Percentiles rank a stretch among this genome's conserved stretches.
These are phyloP conservation scores for Aleadryas rufinucha DNA, from an alignment of 2,113 vertebrate species.

Conservation along the genomic window DNA sequence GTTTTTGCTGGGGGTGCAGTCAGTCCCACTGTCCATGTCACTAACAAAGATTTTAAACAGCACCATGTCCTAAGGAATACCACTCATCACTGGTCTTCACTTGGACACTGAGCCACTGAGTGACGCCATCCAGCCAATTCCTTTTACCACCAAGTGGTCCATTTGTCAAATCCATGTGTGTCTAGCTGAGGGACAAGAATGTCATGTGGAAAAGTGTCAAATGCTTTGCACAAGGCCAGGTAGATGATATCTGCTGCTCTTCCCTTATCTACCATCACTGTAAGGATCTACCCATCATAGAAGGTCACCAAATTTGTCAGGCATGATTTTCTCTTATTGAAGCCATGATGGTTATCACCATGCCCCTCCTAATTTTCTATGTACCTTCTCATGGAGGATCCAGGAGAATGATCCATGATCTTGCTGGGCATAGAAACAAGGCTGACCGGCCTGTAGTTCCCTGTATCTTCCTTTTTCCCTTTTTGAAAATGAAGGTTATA, in stretches of 20 bases:
- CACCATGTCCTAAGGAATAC: too few species aligned
- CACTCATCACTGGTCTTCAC: not conserved
- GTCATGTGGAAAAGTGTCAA: not conserved
- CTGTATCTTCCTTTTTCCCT: not conserved
- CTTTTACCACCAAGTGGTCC: not conserved
- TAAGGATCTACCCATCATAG: not conserved
- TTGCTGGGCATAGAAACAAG: not conserved
- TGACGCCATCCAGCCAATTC: not conserved
- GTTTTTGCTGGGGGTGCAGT: not conserved
- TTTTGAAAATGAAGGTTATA: not conserved
- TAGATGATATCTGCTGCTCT: not conserved
- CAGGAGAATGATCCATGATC: not conserved
- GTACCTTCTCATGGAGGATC: not conserved
- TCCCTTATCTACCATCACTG: not conserved
- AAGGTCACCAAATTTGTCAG: not conserved
- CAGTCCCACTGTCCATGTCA: too few species aligned
- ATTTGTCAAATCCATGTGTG: not conserved
- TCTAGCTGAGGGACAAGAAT: not conserved
- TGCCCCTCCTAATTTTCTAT: not conserved
- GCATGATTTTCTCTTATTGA: not conserved
- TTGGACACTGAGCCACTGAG: not conserved
- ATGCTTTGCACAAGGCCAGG: not conserved
- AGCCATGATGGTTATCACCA: not conserved
- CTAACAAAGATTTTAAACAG: not conserved
- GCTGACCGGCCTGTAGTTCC: not conserved